Percentiles rank a stretch among this genome's conserved stretches.
Evolutionary conservation across 2,113 vertebrate species (phyloP).

Genomic region (Cranoglanis bouderius): DNA sequence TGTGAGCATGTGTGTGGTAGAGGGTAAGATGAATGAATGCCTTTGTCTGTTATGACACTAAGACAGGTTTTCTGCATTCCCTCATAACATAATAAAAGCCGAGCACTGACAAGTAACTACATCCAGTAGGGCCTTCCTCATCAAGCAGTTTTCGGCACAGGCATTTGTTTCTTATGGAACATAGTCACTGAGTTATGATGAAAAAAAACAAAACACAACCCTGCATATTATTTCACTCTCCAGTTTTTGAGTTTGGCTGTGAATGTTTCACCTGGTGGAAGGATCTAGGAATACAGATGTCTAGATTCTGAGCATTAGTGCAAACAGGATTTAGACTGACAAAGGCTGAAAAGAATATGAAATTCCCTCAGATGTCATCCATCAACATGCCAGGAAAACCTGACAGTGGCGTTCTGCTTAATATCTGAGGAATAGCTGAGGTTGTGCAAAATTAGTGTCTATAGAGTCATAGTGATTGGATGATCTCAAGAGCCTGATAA

Average conservation of each 20-base stretch:
- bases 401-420: slow-evolving; percentile 12
- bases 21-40: slow-evolving; percentile 24
- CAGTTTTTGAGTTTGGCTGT: not conserved
- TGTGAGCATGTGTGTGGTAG: slow-evolving; percentile 6
- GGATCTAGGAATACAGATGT: slow-evolving; percentile 42
- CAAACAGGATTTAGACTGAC: slow-evolving; percentile 38
- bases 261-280: not conserved
- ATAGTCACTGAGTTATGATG: slow-evolving; percentile 31
- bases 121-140: slow-evolving; percentile 48
- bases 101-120: slow-evolving; percentile 56
- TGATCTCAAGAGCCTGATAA: slow-evolving; percentile 7
- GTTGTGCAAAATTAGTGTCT: slow-evolving; percentile 12
- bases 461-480: slow-evolving; percentile 1
- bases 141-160: slow-evolving; percentile 47
- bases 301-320: slow-evolving; percentile 51
- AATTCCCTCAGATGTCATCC: slow-evolving; percentile 24
- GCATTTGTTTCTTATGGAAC: slow-evolving; percentile 57
- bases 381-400: slow-evolving; percentile 25
- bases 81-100: slow-evolving; percentile 54
- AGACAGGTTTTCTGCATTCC: slow-evolving; percentile 32
- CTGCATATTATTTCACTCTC: slow-evolving; percentile 31
- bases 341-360: slow-evolving; percentile 35
- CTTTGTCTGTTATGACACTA: slow-evolving; percentile 31
- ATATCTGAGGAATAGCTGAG: slow-evolving; percentile 9
- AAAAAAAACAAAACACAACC: slow-evolving; percentile 38